Conservation (phyloP, 2,113 vertebrate species). For the Microcebus ravelobensis region DNA sequence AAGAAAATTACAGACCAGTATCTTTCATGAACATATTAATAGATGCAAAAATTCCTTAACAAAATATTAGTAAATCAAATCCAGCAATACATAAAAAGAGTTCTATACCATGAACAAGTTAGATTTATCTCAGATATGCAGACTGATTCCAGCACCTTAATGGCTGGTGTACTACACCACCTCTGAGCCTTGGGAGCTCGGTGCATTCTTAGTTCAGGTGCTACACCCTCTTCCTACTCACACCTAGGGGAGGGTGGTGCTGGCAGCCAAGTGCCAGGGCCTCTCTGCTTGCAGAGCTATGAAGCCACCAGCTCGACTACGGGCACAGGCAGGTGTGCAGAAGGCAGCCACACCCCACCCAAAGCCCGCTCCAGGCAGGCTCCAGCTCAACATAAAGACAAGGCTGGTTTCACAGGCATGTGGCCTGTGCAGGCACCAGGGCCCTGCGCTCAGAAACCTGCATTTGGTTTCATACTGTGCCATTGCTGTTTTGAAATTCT, state of each 20-base stretch:
- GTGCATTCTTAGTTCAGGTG: background rate
- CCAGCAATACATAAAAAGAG: background rate
- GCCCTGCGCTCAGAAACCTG: background rate
- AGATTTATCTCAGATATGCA: background rate
- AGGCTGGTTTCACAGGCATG: background rate
- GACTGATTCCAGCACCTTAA: background rate
- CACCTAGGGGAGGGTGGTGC: background rate
- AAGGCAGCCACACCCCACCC: background rate
- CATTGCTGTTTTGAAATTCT: background rate
- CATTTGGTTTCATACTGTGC: background rate
- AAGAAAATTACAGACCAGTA: background rate
- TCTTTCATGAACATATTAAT: background rate
- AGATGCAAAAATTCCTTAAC: background rate
- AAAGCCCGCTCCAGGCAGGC: background rate
- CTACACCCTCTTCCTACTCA: background rate
- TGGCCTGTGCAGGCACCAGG: background rate
- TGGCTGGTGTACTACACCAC: background rate
- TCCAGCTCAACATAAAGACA: background rate
- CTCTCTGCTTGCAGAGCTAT: background rate
- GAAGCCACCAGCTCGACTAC: accelerated
- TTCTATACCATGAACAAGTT: background rate
- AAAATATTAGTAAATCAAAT: background rate
- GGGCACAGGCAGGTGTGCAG: background rate
- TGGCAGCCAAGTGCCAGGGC: background rate
- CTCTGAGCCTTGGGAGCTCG: background rate